These are phyloP conservation scores for Dermochelys coriacea DNA, from an alignment of 2,797 vertebrate species.

Conservation along the genomic window DNA sequence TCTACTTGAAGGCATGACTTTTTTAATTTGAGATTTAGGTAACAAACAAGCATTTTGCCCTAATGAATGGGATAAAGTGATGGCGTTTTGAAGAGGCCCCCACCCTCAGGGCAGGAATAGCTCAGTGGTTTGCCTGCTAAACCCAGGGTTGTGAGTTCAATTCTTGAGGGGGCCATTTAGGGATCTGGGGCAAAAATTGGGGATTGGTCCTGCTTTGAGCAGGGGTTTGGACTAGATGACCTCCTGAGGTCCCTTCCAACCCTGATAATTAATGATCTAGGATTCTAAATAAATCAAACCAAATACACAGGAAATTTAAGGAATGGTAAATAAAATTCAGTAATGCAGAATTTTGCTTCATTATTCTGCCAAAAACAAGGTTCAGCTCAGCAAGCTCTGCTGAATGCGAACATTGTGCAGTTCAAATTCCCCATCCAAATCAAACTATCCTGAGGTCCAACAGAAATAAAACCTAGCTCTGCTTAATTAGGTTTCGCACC, in stretches of 20 bases:
- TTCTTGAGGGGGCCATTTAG: too few species aligned
- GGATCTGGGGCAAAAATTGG: too few species aligned
- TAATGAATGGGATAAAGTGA: neutral
- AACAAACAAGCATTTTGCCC: neutral
- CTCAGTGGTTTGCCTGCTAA: too few species aligned
- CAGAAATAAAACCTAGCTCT: neutral
- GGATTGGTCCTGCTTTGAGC: too few species aligned
- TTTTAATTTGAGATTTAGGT: neutral
- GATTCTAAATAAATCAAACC: neutral
- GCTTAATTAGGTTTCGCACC: neutral
- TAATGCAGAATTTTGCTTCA: neutral
- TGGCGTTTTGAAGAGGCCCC: neutral
- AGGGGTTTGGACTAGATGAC: too few species aligned
- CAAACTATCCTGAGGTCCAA: neutral
- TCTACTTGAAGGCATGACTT: neutral
- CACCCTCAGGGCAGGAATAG: too few species aligned
- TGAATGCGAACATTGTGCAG: neutral
- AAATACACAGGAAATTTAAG: neutral
- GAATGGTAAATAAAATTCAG: neutral
- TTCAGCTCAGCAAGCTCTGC: neutral
- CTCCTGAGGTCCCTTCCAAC: too few species aligned
- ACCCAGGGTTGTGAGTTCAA: too few species aligned
- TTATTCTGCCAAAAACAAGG: neutral
- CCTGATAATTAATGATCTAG: too few species aligned
- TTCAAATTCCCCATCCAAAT: neutral